These are phyloP conservation scores for Temnopleurus reevesii DNA, from an alignment of 53 echinoderm and acorn worm species.

Conservation along the genomic window DNA sequence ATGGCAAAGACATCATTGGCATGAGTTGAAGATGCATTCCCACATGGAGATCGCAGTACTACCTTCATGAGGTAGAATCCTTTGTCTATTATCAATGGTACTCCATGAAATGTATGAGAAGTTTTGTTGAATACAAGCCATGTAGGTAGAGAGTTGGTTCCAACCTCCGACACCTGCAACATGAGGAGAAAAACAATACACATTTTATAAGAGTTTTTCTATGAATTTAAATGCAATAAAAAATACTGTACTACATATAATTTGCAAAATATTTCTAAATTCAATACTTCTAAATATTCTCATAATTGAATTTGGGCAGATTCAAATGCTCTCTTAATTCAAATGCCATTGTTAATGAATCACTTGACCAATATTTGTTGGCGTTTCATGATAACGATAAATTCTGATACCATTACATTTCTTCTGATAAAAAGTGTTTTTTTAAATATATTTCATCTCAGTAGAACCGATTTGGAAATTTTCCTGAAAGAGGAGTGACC, in stretches of 20 bases:
- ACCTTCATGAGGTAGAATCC: constrained; percentile 68
- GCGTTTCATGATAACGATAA: too few species aligned
- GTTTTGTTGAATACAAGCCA: constrained; percentile 64
- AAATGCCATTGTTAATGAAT: too few species aligned
- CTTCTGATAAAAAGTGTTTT: too few species aligned
- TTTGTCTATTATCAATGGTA: constrained; percentile 67
- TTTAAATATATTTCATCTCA: too few species aligned
- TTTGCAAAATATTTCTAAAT: background rate
- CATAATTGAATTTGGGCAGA: too few species aligned
- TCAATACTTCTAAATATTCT: background rate
- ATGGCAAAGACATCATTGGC: constrained; percentile 69
- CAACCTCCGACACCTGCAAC: constrained; percentile 73
- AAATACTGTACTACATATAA: background rate
- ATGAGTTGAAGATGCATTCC: background rate
- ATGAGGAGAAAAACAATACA: background rate
- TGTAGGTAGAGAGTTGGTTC: constrained; percentile 50
- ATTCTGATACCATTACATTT: too few species aligned
- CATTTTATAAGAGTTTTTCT: background rate
- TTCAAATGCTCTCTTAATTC: too few species aligned
- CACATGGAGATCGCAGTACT: background rate
- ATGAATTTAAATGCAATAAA: background rate
- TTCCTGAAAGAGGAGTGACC: too few species aligned
- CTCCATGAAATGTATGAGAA: constrained; percentile 58
- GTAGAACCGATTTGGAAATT: too few species aligned
- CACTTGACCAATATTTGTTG: too few species aligned